Conservation (phyloP, 2,113 vertebrate species). For the Naja naja region DNA sequence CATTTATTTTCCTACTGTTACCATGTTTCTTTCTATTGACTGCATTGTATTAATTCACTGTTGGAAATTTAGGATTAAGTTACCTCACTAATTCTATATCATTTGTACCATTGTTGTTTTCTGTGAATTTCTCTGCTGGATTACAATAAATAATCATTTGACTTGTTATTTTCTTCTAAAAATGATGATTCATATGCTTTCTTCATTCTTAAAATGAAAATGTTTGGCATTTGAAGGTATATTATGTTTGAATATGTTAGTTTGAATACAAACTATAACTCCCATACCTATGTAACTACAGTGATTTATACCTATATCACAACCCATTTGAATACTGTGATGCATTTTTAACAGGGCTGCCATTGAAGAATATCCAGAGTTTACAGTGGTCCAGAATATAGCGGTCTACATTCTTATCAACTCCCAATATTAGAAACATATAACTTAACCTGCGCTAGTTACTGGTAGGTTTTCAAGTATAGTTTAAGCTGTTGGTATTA, state of each 20-base stretch:
- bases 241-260: background rate
- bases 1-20: background rate
- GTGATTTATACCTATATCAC: background rate
- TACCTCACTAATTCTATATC: background rate
- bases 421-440: background rate
- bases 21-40: background rate
- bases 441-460: background rate
- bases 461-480: background rate
- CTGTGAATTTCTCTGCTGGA: background rate
- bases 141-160: background rate
- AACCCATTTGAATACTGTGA: background rate
- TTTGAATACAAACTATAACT: background rate
- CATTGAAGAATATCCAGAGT: background rate
- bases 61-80: background rate
- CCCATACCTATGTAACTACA: background rate
- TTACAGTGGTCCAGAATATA: background rate
- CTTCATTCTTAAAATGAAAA: background rate
- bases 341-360: background rate
- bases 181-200: background rate
- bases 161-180: background rate
- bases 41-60: background rate
- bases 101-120: background rate
- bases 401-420: background rate
- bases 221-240: background rate
- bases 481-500: background rate